Evolutionary conservation across 2,113 vertebrate genomes (phyloP), one percentile per base, ranked within the genome.

Genomic region (Aldabrachelys gigantea): DNA sequence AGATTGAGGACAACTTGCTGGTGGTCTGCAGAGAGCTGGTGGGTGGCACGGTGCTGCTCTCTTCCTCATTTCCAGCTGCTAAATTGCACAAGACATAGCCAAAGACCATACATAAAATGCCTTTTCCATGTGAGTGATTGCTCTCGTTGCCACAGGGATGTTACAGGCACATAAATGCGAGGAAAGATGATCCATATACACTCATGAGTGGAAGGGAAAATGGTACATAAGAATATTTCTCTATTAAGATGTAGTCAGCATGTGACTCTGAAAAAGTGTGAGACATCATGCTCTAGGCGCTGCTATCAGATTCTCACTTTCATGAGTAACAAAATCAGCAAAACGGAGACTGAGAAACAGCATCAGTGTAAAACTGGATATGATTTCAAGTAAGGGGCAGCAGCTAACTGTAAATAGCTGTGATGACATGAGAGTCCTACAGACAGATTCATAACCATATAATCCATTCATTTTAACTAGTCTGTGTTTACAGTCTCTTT

Each of bases 401-500:
- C 81, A 0, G 95, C 93, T 96, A 97, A 97, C 94, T 93, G 94
- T 95, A 96, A 94, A 94, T 91, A 91, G 97, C 62, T 95, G 84
- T 85, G 93, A 96, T 93, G 95, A 94, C 90, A 95, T 93, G 94
- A 97, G 96, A 97, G 92, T 91, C 95, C 97, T 88, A 95, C 94
- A 95, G 96, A 94, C 95, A 96, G 97, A 97, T 97, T 97, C 97
- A 97, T 95, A 97, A 10, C 96, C 96, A 92, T 95, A 91, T 97
- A 96, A 96, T 96, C 97, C 95, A 96, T 95, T 96, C 94, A 93
- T 97, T 96, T 93, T 93, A 95, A 94, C 96, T 95, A 96, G 95
- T 93, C 96, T 94, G 89, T 97, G 97, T 97, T 98, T 97, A 98
- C 95, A 96, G 93, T 97, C 94, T 95, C 94, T 94, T 97, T 95